Conservation (phyloP, 2,888 invertebrate genomes). For the Nematopogon swammerdamellus region DNA sequence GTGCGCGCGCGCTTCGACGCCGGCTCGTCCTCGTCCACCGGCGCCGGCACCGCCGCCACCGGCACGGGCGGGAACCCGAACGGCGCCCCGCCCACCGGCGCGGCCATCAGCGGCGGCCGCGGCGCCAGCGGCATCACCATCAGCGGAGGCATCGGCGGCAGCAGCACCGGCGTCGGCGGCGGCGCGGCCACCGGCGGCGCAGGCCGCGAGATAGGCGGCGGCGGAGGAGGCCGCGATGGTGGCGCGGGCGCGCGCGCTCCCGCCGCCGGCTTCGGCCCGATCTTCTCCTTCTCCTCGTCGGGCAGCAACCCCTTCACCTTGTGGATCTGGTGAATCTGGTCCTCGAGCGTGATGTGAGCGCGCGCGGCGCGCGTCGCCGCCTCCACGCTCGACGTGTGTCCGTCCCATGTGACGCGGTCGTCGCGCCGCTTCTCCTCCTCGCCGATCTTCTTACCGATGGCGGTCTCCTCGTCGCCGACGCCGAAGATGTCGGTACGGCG, state of each 20-base stretch:
- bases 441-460: slow-evolving; percentile 97
- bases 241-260: slow-evolving; percentile 19
- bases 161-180: slow-evolving; percentile 25
- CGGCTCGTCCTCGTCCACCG: slow-evolving; percentile 73
- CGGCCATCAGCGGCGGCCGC: slow-evolving; percentile 21
- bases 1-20: slow-evolving; percentile 84
- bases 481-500: slow-evolving; percentile 99
- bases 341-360: slow-evolving; percentile 93
- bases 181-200: slow-evolving; percentile 9
- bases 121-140: slow-evolving; percentile 32
- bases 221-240: slow-evolving; percentile 11
- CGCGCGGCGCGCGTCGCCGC: slow-evolving; percentile 91
- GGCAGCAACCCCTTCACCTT: slow-evolving; percentile 92
- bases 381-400: slow-evolving; percentile 95
- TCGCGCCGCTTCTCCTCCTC: slow-evolving; percentile 85
- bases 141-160: slow-evolving; percentile 38
- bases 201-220: slow-evolving; percentile 13
- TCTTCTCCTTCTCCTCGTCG: slow-evolving; percentile 96
- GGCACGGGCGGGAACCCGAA: slow-evolving; percentile 14
- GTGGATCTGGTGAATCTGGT: slow-evolving; percentile 97
- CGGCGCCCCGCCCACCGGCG: slow-evolving; percentile 14
- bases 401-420: slow-evolving; percentile 96
- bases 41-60: slow-evolving; percentile 11
- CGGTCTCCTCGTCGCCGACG: slow-evolving; percentile 97
- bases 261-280: slow-evolving; percentile 82